phyloP scores from a whole-genome alignment of 2,113 vertebrate species.

The Chloebia gouldiae region DNA sequence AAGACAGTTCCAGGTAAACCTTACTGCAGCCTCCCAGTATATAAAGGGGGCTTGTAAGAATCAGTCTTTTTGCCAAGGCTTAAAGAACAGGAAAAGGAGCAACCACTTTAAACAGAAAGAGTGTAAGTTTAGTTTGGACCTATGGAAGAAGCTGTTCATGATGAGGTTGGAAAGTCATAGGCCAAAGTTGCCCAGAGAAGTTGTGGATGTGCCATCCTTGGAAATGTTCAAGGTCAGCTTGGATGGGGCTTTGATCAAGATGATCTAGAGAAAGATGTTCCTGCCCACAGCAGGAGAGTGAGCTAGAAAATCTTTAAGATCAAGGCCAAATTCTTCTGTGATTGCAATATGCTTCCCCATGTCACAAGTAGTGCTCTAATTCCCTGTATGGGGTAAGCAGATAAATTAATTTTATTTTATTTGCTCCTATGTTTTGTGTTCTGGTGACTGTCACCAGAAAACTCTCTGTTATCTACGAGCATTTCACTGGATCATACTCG shows the following conservation, averaged over 20 bases:
- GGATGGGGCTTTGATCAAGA: background rate
- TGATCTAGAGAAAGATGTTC: background rate
- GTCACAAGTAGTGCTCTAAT: background rate
- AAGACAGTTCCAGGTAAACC: background rate
- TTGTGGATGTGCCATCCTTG: background rate
- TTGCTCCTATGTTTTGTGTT: background rate
- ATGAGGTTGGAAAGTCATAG: fast-evolving
- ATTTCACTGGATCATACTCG: background rate
- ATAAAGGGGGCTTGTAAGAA: background rate
- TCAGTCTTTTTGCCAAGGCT: background rate
- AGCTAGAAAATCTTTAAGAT: background rate
- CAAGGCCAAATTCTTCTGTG: background rate
- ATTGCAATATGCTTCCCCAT: background rate
- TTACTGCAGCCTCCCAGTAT: background rate
- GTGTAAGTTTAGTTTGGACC: background rate
- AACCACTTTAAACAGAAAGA: background rate
- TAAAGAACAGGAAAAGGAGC: background rate
- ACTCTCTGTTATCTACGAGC: background rate
- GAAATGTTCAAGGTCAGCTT: background rate
- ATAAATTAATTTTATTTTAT: background rate
- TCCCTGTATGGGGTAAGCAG: background rate
- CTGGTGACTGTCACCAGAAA: background rate
- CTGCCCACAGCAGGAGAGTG: background rate
- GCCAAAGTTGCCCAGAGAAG: background rate
- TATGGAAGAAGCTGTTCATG: fast-evolving